Evolutionary conservation across 2,888 invertebrate genomes (phyloP).

Genomic region (Ischnus inquisitorius): DNA sequence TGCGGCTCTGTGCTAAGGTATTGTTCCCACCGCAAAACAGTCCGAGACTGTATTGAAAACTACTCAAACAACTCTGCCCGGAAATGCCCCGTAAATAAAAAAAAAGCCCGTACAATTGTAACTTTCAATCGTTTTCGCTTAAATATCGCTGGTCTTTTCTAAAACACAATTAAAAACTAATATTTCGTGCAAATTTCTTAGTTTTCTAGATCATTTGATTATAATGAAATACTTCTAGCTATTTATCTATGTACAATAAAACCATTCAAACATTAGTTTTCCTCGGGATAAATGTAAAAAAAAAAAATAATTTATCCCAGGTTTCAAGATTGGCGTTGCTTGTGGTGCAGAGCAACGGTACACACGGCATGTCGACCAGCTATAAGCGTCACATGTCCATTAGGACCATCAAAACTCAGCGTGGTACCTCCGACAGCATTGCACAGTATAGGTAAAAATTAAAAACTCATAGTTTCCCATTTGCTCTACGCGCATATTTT

Average conservation of each 20-base stretch:
- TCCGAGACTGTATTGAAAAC: too few species aligned
- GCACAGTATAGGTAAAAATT: slow-evolving; percentile 90
- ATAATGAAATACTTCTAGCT: not conserved
- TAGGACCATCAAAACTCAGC: slow-evolving; percentile 95
- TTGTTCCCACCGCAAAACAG: too few species aligned
- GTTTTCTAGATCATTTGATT: not conserved
- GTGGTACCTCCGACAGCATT: slow-evolving; percentile 97
- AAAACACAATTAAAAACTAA: too few species aligned
- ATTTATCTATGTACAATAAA: not conserved
- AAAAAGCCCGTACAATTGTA: too few species aligned
- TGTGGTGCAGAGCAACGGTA: slow-evolving; percentile 97
- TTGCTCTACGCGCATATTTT: not conserved
- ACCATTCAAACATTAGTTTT: not conserved
- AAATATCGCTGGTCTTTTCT: too few species aligned
- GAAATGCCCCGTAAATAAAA: too few species aligned
- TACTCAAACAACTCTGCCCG: too few species aligned
- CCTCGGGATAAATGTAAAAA: not conserved
- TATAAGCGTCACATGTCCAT: slow-evolving; percentile 92
- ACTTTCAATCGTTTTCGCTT: too few species aligned
- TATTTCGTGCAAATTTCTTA: too few species aligned
- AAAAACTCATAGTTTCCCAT: slow-evolving; percentile 16
- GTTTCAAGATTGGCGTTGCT: slow-evolving; percentile 97
- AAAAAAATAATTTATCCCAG: slow-evolving; percentile 83
- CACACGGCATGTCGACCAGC: slow-evolving; percentile 96
- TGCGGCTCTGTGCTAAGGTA: slow-evolving; percentile 98